Evolutionary conservation across 2,888 invertebrate species (phyloP).

Genomic region (Diabrotica balteata): DNA sequence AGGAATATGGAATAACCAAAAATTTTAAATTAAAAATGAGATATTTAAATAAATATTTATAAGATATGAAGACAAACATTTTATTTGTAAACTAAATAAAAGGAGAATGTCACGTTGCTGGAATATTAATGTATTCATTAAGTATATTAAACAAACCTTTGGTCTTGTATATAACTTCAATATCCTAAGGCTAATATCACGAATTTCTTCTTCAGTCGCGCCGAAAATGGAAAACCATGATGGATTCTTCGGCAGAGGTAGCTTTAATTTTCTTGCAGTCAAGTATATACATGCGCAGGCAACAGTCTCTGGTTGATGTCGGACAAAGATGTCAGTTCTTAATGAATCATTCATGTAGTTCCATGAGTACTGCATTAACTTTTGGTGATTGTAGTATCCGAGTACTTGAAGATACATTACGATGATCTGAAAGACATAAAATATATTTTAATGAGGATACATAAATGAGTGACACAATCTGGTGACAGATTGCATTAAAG

Average conservation of each 20-base stretch:
- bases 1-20: not conserved
- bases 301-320: slow-evolving; percentile 95
- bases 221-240: slow-evolving; percentile 91
- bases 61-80: not conserved
- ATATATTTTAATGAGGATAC: not conserved
- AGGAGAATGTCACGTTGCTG: too few relatives aligned
- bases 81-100: too few relatives aligned
- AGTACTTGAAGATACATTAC: slow-evolving; percentile 95
- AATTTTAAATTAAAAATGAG: not conserved
- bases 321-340: slow-evolving; percentile 94
- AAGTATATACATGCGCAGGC: slow-evolving; percentile 99
- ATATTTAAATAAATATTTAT: not conserved
- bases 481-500: not conserved
- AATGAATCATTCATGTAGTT: slow-evolving; percentile 99
- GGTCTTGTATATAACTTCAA: slow-evolving; percentile 82
- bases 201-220: slow-evolving; percentile 81
- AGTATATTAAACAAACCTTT: slow-evolving; percentile 67
- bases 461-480: not conserved
- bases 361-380: slow-evolving; percentile 96
- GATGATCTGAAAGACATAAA: slow-evolving; percentile 67
- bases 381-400: slow-evolving; percentile 84
- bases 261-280: slow-evolving; percentile 85
- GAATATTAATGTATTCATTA: too few relatives aligned
- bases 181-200: slow-evolving; percentile 83
- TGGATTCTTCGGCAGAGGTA: slow-evolving; percentile 86